These are phyloP conservation scores for Ammospiza caudacuta DNA, from an alignment of 2,113 vertebrate species.

Conservation along the genomic window DNA sequence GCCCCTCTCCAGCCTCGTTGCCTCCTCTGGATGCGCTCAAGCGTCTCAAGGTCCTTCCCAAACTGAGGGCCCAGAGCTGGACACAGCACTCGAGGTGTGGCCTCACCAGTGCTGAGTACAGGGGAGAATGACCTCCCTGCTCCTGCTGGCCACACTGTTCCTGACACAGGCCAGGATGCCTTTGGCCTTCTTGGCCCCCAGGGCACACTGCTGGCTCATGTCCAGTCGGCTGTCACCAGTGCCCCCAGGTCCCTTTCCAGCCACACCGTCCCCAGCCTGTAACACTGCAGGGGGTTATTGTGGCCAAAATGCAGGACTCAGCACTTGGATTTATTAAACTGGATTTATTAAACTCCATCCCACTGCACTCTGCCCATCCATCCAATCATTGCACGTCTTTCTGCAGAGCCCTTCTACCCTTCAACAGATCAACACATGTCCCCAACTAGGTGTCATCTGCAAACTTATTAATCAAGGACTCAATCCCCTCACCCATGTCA, in stretches of 20 bases:
- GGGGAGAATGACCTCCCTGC: background rate
- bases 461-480: background rate
- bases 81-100: too few species aligned
- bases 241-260: background rate
- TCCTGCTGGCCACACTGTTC: background rate
- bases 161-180: background rate
- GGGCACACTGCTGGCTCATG: background rate
- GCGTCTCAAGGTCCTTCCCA: background rate
- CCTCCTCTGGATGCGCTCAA: background rate
- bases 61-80: background rate
- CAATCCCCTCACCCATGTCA: background rate
- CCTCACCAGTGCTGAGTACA: background rate
- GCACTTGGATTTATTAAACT: background rate
- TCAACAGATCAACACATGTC: background rate
- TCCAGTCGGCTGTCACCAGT: accelerated
- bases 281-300: accelerated
- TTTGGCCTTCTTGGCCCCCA: background rate
- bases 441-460: background rate
- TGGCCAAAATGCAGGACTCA: background rate
- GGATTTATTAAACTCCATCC: background rate
- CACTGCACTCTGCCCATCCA: background rate
- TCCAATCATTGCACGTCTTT: background rate
- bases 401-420: background rate
- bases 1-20: background rate
- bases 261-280: accelerated